phyloP scores from a whole-genome alignment of 2,113 vertebrate species.

The Xiphophorus couchianus region DNA sequence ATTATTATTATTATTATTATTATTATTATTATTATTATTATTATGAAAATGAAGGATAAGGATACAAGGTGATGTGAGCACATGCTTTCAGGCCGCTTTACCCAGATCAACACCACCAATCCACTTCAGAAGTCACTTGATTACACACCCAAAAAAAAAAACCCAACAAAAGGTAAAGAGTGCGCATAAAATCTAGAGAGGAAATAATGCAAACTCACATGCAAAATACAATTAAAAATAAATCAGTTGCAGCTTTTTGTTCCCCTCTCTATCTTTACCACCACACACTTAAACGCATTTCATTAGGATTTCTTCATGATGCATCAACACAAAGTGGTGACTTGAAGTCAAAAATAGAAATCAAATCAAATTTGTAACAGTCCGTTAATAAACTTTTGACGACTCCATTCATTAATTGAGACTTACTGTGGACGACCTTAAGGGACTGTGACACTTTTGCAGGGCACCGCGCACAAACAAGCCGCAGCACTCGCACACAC shows the following conservation, averaged over 20 bases:
- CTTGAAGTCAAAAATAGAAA: neutral
- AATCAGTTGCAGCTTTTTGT: too few species aligned
- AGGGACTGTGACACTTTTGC: neutral
- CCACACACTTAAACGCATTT: too few species aligned
- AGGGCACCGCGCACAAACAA: too few species aligned
- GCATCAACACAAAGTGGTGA: neutral
- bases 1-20: too few species aligned
- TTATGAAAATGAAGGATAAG: neutral
- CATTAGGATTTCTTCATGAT: neutral
- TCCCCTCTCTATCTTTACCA: too few species aligned
- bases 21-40: too few species aligned
- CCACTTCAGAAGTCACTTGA: neutral
- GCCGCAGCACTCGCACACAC: neutral
- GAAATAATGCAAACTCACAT: neutral
- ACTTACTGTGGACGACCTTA: too few species aligned
- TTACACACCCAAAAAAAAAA: neutral
- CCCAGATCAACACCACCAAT: neutral
- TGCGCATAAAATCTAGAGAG: neutral
- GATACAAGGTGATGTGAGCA: neutral
- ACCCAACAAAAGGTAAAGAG: too few species aligned
- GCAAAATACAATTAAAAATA: neutral
- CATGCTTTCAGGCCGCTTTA: neutral
- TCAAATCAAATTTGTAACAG: neutral
- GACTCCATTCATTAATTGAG: neutral
- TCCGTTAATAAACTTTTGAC: neutral